These are phyloP conservation scores for Mastomys natalensis DNA, from an alignment of 2,113 vertebrate genomes.

Conservation along the genomic window DNA sequence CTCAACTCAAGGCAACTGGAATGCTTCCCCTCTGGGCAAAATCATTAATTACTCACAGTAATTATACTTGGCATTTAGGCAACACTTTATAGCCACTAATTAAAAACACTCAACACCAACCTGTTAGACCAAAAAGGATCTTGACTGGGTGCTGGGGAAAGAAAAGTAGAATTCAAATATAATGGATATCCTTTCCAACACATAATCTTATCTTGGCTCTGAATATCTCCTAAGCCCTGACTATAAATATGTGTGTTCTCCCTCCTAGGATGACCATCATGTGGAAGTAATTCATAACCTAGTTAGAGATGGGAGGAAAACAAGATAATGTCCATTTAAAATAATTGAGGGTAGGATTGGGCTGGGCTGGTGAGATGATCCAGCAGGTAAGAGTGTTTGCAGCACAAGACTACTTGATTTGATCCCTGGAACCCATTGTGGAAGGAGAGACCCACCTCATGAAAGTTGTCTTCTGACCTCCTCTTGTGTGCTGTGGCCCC, in stretches of 20 bases:
- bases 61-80: slow-evolving; percentile 45
- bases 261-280: background rate
- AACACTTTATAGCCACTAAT: slow-evolving; percentile 40
- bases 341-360: background rate
- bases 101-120: background rate
- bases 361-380: background rate
- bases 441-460: background rate
- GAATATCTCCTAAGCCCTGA: background rate
- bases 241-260: background rate
- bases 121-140: slow-evolving; percentile 15
- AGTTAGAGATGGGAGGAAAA: background rate
- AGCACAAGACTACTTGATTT: background rate
- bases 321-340: background rate
- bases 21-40: slow-evolving; percentile 60
- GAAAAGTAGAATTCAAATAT: background rate
- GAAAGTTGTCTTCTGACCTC: background rate
- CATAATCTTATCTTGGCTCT: background rate
- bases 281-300: background rate
- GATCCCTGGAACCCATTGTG: background rate
- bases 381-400: background rate
- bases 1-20: background rate
- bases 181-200: background rate
- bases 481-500: background rate
- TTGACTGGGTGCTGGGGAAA: background rate
- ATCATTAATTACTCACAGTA: slow-evolving; percentile 20